These are phyloP conservation scores for Ochotona curzoniae DNA, from an alignment of 2,113 vertebrate genomes.

Conservation along the genomic window DNA sequence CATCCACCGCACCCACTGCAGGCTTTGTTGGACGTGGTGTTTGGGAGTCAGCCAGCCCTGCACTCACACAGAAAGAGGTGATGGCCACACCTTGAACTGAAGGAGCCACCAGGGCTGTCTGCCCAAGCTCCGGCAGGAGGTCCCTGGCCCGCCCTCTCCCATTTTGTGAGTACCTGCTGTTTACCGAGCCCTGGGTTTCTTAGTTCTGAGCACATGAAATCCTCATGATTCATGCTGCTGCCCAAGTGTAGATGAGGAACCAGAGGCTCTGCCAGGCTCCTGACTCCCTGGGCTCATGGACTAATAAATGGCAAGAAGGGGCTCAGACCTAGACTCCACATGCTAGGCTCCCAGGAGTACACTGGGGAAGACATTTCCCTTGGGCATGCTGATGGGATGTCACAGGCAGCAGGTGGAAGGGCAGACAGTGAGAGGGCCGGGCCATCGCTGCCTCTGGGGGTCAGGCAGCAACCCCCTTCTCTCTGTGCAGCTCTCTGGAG, in stretches of 20 bases:
- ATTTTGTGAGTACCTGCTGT: neutral
- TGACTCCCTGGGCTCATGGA: neutral
- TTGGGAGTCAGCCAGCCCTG: neutral
- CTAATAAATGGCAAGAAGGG: neutral
- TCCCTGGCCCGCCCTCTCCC: rapidly evolving
- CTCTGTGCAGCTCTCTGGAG: slow-evolving; percentile 90
- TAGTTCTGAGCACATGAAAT: neutral
- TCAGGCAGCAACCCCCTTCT: neutral
- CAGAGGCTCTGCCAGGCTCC: neutral
- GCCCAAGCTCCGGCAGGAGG: neutral
- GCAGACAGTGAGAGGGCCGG: neutral
- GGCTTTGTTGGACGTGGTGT: neutral
- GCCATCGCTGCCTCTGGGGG: rapidly evolving
- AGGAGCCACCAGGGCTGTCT: neutral
- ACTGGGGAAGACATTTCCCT: neutral
- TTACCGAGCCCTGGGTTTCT: neutral
- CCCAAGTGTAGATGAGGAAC: neutral
- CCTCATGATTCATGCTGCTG: neutral
- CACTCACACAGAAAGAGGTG: neutral
- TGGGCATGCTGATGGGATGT: neutral
- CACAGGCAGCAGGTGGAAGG: neutral
- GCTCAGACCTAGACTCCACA: neutral
- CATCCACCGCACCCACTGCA: rapidly evolving
- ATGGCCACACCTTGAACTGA: neutral
- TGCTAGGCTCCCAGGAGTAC: neutral